These are phyloP conservation scores for Thymelicus sylvestris DNA, from an alignment of 2,888 invertebrate species.

Conservation along the genomic window DNA sequence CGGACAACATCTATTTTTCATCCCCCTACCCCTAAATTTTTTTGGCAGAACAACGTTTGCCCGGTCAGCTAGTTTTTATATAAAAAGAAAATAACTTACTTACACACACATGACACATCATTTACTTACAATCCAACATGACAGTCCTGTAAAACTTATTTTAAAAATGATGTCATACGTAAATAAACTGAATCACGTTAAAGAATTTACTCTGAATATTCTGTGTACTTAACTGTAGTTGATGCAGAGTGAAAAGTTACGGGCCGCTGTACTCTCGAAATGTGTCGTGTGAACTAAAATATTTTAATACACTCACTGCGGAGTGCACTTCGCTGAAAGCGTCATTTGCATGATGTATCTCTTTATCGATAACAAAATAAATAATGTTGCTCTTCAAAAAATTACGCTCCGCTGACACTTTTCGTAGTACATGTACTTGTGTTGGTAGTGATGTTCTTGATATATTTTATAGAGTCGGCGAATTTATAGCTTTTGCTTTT, in stretches of 20 bases:
- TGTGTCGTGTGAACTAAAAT: constrained; percentile 45
- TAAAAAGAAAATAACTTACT: too few relatives aligned
- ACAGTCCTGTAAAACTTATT: background rate
- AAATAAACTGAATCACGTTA: background rate
- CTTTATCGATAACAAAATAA: constrained; percentile 38
- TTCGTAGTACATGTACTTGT: constrained; percentile 15
- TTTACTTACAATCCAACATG: too few relatives aligned
- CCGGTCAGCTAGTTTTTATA: too few relatives aligned
- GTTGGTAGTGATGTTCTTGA: constrained; percentile 2
- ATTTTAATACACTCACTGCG: constrained; percentile 51
- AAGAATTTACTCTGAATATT: constrained; percentile 1
- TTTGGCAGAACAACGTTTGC: too few relatives aligned
- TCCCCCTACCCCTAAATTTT: too few relatives aligned
- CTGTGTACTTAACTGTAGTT: constrained; percentile 3
- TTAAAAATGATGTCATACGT: background rate
- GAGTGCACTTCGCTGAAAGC: constrained; percentile 53
- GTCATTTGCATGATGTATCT: constrained; percentile 42
- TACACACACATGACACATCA: too few relatives aligned
- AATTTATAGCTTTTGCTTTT: background rate
- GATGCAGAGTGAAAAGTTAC: constrained; percentile 20
- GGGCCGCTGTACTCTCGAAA: constrained; percentile 25
- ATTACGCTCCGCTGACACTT: constrained; percentile 32
- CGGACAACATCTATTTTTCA: too few relatives aligned
- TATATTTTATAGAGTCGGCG: constrained; percentile 20
- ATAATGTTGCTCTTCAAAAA: constrained; percentile 35